These are phyloP conservation scores for Flexamia atlantica DNA, from an alignment of 2,888 invertebrate genomes.

Conservation along the genomic window DNA sequence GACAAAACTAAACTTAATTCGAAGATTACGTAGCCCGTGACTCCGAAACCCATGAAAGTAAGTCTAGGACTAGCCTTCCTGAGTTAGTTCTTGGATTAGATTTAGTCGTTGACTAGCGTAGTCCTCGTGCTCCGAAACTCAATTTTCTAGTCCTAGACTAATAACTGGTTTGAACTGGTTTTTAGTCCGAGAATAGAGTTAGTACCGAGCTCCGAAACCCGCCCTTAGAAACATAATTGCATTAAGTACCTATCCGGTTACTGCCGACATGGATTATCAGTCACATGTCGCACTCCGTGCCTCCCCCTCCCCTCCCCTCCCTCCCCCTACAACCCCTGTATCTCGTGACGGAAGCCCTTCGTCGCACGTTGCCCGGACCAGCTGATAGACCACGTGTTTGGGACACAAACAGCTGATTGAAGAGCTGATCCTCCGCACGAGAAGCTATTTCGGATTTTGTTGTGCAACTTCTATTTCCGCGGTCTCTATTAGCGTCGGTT, in stretches of 20 bases:
- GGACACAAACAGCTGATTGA: not conserved
- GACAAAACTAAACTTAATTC: too few relatives aligned
- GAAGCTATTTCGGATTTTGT: constrained; percentile 22
- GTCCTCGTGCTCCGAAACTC: too few relatives aligned
- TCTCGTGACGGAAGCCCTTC: not conserved
- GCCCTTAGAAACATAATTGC: not conserved
- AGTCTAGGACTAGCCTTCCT: too few relatives aligned
- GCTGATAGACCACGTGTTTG: constrained; percentile 4
- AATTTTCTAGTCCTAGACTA: too few relatives aligned
- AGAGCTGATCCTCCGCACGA: constrained; percentile 2
- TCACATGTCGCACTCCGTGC: constrained; percentile 16
- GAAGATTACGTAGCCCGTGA: too few relatives aligned
- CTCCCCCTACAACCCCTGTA: too few relatives aligned
- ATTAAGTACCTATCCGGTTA: constrained; percentile 14
- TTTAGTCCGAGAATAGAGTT: too few relatives aligned
- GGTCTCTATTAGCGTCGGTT: not conserved
- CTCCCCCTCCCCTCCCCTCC: not conserved
- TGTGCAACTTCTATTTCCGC: constrained; percentile 24
- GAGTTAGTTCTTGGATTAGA: too few relatives aligned
- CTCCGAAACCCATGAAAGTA: too few relatives aligned
- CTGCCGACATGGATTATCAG: not conserved
- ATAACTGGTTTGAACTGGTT: too few relatives aligned
- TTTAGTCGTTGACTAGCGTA: too few relatives aligned
- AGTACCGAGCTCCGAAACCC: too few relatives aligned
- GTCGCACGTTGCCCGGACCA: constrained; percentile 20